Base-by-base conservation (phyloP, 2,888 invertebrate genomes). In the Cecidostiba fungosa region DNA sequence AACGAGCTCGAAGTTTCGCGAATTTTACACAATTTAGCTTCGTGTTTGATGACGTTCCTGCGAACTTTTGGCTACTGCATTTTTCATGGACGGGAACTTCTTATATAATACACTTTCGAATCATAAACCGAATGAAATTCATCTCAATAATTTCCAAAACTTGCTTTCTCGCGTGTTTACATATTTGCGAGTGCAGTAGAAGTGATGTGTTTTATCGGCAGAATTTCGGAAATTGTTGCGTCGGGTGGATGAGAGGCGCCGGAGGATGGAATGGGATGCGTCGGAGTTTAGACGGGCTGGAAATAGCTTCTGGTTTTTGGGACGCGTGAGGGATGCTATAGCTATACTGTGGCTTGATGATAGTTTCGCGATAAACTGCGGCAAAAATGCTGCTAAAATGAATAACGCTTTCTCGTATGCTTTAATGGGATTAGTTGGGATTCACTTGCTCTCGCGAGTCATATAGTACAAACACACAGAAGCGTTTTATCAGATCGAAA, bases 221-320 rank as follows among this genome's bases (percentile, higher is more conserved):
- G 19, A 74, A 74, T 74, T 74, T 74, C 54, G 50, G 47, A 74
- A 74, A 74, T 74, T 50, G 32, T 50, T 74, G 74, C 14, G 73
- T 47, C 43, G 73, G 19, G 47, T 10, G 73, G 26, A 16, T 23
- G 26, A 2, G 59, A 3, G 3, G 59, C 59, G n/a, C 59, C n/a
- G 5, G 54, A 12, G 59, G n/a, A 59, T 23, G 59, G 54, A 59
- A 59, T n/a, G 54, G 54, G 59, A n/a, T 62, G 62, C 62, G 66
- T 66, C 66, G 14, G 29, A 66, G 66, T 66, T 66, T 66, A 12
- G 29, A 66, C 23, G 29, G 29, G 29, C 29, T 14, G 2, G 12
- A 23, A 66, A 66, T 26, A 26, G 66, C 29, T 26, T 4, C 29
- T 66, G 66, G 66, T 66, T 66, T 66, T 66, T 66, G 66, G 66